phyloP scores from a whole-genome alignment of 2,113 vertebrate genomes.

The Onychostoma macrolepis region DNA sequence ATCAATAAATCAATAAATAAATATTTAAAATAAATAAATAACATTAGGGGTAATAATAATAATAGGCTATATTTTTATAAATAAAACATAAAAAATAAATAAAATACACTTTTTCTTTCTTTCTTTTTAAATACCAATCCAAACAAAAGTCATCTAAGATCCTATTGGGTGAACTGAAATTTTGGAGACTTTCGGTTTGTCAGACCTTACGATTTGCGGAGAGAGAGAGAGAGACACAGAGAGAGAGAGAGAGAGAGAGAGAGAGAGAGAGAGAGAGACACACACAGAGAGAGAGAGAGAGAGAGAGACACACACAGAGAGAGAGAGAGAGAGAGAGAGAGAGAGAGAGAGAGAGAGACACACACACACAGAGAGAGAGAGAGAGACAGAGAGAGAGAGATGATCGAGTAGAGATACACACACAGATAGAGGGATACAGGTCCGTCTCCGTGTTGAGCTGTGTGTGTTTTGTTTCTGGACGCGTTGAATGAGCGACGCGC shows the following conservation, averaged over 20 bases:
- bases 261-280: too few relatives aligned
- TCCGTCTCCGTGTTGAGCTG: not conserved
- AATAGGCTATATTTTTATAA: too few relatives aligned
- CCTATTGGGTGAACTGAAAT: too few relatives aligned
- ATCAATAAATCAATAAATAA: too few relatives aligned
- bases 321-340: not conserved
- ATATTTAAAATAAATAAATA: too few relatives aligned
- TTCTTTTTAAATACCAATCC: not conserved
- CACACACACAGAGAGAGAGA: not conserved
- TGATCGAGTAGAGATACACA: too few relatives aligned
- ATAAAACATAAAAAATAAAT: too few relatives aligned
- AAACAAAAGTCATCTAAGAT: not conserved
- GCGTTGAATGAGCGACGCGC: not conserved
- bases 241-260: not conserved
- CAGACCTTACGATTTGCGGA: not conserved
- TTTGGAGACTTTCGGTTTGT: too few relatives aligned
- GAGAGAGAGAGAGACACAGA: not conserved
- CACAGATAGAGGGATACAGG: not conserved
- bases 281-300: not conserved
- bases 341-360: not conserved
- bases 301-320: not conserved
- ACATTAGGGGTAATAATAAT: too few relatives aligned
- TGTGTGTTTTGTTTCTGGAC: not conserved
- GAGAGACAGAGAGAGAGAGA: not conserved
- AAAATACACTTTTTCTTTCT: too few relatives aligned